These are phyloP conservation scores for Lytechinus pictus DNA, from an alignment of 35 echinoderm and acorn worm genomes.

Conservation along the genomic window DNA sequence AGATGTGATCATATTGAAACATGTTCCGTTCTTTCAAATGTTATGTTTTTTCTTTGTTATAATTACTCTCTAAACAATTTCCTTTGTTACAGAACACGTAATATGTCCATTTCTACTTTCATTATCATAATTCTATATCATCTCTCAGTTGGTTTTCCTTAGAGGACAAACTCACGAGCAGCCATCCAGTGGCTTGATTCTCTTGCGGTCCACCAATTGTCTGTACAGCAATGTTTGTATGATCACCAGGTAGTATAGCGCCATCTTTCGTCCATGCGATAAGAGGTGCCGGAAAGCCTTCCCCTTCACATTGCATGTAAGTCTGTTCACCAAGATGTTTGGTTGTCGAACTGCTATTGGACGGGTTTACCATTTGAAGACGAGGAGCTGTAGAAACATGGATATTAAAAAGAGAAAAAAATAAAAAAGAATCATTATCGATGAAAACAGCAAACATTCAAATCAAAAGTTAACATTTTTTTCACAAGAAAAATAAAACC, in stretches of 20 bases:
- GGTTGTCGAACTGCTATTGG: neutral
- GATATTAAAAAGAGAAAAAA: neutral
- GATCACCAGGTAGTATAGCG: slow-evolving; percentile 22
- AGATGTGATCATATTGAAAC: no score
- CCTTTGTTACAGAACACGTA: no score
- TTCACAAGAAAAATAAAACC: no score
- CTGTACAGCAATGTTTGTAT: slow-evolving; percentile 50
- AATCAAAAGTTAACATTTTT: no score
- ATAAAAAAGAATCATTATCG: neutral
- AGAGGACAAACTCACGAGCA: neutral
- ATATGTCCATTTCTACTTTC: no score
- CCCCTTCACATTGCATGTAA: slow-evolving; percentile 39
- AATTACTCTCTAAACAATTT: no score
- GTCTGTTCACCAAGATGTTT: neutral
- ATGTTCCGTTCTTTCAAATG: no score
- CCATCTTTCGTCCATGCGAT: slow-evolving; percentile 41
- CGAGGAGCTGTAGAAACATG: neutral
- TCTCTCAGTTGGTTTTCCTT: no score
- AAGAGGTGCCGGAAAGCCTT: neutral
- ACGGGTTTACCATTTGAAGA: neutral
- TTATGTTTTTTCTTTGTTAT: no score
- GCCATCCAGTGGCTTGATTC: slow-evolving; percentile 19
- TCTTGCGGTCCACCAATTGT: slow-evolving; percentile 16
- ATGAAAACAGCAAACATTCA: no score
- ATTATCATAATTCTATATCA: no score